phyloP scores from a whole-genome alignment of 2,113 vertebrate species.

The Onychostruthus taczanowskii region DNA sequence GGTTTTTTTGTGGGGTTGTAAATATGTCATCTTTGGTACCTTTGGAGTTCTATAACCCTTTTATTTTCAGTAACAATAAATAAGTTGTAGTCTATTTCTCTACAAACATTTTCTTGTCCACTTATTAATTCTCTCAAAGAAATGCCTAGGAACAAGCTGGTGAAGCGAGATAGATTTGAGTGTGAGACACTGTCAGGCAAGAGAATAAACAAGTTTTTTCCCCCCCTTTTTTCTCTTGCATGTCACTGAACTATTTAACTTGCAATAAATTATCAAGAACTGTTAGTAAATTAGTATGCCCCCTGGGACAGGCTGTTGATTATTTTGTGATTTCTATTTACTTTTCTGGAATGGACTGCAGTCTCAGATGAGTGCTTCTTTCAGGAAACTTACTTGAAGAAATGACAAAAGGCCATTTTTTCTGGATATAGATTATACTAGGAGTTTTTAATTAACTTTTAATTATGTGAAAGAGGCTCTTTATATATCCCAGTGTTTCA shows the following conservation, averaged over 20 bases:
- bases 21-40: not conserved
- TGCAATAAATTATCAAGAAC: not conserved
- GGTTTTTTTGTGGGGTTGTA: not conserved
- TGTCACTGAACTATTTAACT: not conserved
- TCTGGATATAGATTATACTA: not conserved
- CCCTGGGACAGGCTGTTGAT: not conserved
- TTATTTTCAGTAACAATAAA: not conserved
- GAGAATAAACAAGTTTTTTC: not conserved
- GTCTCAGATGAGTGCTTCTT: constrained; percentile 35
- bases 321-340: not conserved
- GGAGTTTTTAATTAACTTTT: constrained; percentile 44
- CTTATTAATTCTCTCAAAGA: not conserved
- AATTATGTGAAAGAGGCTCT: not conserved
- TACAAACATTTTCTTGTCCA: not conserved
- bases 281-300: constrained; percentile 7
- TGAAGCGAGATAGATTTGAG: not conserved
- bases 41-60: not conserved
- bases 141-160: constrained; percentile 16
- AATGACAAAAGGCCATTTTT: constrained; percentile 12
- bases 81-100: not conserved
- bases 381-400: not conserved
- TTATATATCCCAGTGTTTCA: not conserved
- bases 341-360: constrained; percentile 16
- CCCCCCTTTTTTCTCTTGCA: fast-evolving
- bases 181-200: not conserved